Base-by-base conservation (phyloP, 1,140 invertebrate genomes). In the Conopomorpha cramerella region DNA sequence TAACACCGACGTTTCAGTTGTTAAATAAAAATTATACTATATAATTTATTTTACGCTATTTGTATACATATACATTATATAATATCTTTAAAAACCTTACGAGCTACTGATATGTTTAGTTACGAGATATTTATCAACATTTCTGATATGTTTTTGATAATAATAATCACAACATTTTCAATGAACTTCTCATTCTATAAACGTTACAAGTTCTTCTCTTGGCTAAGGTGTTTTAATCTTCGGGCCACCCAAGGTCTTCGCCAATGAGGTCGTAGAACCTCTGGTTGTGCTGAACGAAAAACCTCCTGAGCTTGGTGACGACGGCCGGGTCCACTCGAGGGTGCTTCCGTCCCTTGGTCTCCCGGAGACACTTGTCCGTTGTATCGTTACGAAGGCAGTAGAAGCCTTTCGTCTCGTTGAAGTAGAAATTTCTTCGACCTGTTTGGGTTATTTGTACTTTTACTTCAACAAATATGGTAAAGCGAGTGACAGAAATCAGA, bases 391-490 rank as follows among this genome's bases (percentile, higher is more conserved):
- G 82, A 42, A 98, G 82, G 72, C 96, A 99, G 55, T 95, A 97
- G 77, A 99, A 99, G 2, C 95, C 95, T 73, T 98, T 97, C 11
- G 94, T 95, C 64, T 92, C 87, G 74, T 98, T 98, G 74, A 97
- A 96, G 68, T 96, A 96, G 77, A 99, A 98, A 76, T 98, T 92
- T 49, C 91, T 88, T 45, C 90, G 85, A 8, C 86, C 88, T 76
- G 53, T 60, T 51, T 14, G 26, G 39, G 95, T 40, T 41, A 26
- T 33, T 35, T 30, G 10, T 2, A 34, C 16, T 31, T n/a, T 16
- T 37, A 38, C 36, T 19, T 13, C 3, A 15, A 34, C 8, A 34
- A 34, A 17, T 13, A n/a, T 34, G 17, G 7, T 11, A 18, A 17
- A 18, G 6, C 14, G 14, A 34, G 32, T 34, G 32, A 17, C 14